Evolutionary conservation across 2,797 vertebrate species (phyloP), one percentile per base, ranked within the genome.

Genomic region (Diplodus sargus): DNA sequence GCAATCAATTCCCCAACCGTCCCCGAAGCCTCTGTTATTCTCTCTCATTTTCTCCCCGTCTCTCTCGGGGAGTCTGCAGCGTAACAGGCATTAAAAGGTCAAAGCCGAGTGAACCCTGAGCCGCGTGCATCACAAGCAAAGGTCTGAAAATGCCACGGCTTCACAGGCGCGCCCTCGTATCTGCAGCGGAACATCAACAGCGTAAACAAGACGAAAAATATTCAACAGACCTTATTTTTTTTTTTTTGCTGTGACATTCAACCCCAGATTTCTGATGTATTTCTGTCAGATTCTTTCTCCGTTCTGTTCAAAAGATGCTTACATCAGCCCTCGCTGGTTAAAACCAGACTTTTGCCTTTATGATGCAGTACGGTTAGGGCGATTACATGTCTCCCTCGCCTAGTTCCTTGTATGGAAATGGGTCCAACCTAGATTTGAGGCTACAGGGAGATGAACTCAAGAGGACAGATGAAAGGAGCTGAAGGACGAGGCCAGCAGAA

Each of bases 341-440:
- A 86, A 86, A 85, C 68, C 74, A 70, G 64, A 57, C 83, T 64
- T 70, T 71, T 71, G 54, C 66, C 70, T 89, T 87, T 83, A 74
- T 78, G 65, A 73, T 81, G 76, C 85, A 70, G 70, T 28, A 86
- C 48, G 23, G 58, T 74, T 58, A 63, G 69, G 9, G 70, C 82
- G 90, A 85, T 87, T 86, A 80, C 77, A 74, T 4, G 25, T 77
- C 73, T 86, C 70, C 63, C 45, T 82, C 22, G 47, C 77, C 79
- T 72, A 72, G 74, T 82, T 90, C 74, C 49, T 62, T 64, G 56
- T 82, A 85, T 88, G 88, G 87, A 93, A 93, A 91, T 91, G 84
- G 78, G 86, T 89, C 84, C 88, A 93, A 92, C 92, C 94, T 91
- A 93, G 85, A 92, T 95, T 90, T 83, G 58, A 90, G 86, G 84